Evolutionary conservation across 2,797 vertebrate genomes (phyloP), one percentile per base, ranked within the genome.

Genomic region (Ctenochaetus hawaiiensis): DNA sequence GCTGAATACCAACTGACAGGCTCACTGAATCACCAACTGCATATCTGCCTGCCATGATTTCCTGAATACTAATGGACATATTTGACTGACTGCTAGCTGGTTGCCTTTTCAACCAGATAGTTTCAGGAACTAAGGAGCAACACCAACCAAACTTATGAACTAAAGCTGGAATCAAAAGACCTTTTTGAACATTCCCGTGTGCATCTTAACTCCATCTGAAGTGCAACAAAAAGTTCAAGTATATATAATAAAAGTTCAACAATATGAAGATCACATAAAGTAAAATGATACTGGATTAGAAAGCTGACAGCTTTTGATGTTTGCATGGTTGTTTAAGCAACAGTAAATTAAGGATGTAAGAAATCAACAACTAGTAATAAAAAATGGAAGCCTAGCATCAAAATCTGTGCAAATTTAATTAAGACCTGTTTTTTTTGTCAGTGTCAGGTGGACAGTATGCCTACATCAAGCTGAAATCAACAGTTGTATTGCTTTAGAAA

Each of bases 1-100:
- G 43, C 67, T 70, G 66, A 80, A 86, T 62, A 85, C 68, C 44
- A 75, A 72, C 72, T 81, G 82, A 89, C 65, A 74, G 78, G 11
- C 76, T 82, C 75, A 48, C 73, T 61, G 75, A 80, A 58, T 61
- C 74, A 88, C 74, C 71, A 56, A 61, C 75, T 60, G 58, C 37
- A 23, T 20, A 48, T 81, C 63, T 69, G 69, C 34, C 80, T 49
- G 63, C 54, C 44, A 39, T 37, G 53, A 49, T 61, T 69, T 67
- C 53, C 72, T 82, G 78, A 84, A 82, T 77, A 74, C 72, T 68
- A 67, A 77, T 77, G 64, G 34, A 16, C 44, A 70, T 30, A 56
- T 83, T 72, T 83, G 75, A 78, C 58, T 52, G 52, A 23, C 37
- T 23, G 58, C 18, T 20, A 4, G 30, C 66, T 22, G 14, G 41